Conservation (phyloP, 2,797 vertebrate genomes). For the Gymnoscopelus braueri region DNA sequence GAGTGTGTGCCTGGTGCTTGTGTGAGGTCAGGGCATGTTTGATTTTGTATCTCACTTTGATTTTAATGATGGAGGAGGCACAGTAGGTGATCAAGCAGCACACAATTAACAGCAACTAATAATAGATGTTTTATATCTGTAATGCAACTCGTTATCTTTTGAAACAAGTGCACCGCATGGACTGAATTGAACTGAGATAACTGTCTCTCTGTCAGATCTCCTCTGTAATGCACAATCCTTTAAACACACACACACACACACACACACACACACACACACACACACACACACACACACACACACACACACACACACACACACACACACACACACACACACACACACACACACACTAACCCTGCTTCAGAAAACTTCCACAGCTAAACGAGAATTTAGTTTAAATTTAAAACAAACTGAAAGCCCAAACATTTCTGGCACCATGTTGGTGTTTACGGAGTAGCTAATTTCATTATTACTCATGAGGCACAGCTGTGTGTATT, state of each 20-base stretch:
- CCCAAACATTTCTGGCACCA: no score
- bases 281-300: no score
- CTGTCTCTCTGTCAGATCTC: slow-evolving; percentile 25
- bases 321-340: no score
- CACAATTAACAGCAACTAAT: slow-evolving; percentile 56
- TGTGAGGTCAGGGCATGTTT: slow-evolving; percentile 18
- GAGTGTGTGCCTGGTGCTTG: not conserved
- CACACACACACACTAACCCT: no score
- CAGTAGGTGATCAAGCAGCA: slow-evolving; percentile 40
- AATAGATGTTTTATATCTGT: slow-evolving; percentile 50
- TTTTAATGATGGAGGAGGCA: slow-evolving; percentile 50
- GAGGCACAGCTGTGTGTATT: not conserved
- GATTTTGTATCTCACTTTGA: slow-evolving; percentile 41
- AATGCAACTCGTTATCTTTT: slow-evolving; percentile 37
- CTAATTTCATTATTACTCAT: not conserved
- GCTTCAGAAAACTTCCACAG: not conserved
- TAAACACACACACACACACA: no score
- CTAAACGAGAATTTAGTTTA: not conserved
- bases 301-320: no score
- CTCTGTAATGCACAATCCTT: not conserved
- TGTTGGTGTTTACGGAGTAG: not conserved
- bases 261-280: no score
- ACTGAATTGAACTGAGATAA: slow-evolving; percentile 41
- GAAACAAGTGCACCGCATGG: slow-evolving; percentile 48
- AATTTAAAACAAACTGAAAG: no score